Conservation (phyloP, 2,888 invertebrate genomes). For the Thereva unica region DNA sequence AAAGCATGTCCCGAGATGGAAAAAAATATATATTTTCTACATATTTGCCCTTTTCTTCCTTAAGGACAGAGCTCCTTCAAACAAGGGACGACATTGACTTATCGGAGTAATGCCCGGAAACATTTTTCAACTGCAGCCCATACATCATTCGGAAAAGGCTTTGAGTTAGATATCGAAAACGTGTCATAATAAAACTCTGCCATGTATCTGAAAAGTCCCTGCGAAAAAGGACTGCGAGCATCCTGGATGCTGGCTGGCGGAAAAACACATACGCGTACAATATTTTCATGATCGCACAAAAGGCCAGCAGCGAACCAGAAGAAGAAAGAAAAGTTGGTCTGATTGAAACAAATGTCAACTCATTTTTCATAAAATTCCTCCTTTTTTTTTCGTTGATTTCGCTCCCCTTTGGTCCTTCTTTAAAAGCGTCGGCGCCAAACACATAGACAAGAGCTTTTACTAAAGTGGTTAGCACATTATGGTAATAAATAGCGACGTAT, state of each 20-base stretch:
- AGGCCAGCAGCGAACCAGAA: not conserved
- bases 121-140: constrained; percentile 33
- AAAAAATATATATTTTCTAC: too few relatives aligned
- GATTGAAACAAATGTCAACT: constrained; percentile 42
- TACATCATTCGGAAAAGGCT: constrained; percentile 28
- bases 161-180: constrained; percentile 31
- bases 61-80: constrained; percentile 8
- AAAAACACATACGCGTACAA: too few relatives aligned
- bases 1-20: too few relatives aligned
- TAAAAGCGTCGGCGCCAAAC: constrained; percentile 42
- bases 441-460: constrained; percentile 39
- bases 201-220: constrained; percentile 8
- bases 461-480: constrained; percentile 43
- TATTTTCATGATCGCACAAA: not conserved
- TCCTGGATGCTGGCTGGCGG: not conserved
- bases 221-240: not conserved
- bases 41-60: too few relatives aligned
- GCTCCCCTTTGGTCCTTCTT: constrained; percentile 24
- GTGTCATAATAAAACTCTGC: constrained; percentile 31
- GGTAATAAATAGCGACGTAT: constrained; percentile 42
- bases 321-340: constrained; percentile 34
- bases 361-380: constrained; percentile 40
- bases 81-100: constrained; percentile 19
- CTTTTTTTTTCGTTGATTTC: not conserved
- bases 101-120: constrained; percentile 30